phyloP scores from a whole-genome alignment of 2,113 vertebrate genomes.

The Aegotheles bennettii region DNA sequence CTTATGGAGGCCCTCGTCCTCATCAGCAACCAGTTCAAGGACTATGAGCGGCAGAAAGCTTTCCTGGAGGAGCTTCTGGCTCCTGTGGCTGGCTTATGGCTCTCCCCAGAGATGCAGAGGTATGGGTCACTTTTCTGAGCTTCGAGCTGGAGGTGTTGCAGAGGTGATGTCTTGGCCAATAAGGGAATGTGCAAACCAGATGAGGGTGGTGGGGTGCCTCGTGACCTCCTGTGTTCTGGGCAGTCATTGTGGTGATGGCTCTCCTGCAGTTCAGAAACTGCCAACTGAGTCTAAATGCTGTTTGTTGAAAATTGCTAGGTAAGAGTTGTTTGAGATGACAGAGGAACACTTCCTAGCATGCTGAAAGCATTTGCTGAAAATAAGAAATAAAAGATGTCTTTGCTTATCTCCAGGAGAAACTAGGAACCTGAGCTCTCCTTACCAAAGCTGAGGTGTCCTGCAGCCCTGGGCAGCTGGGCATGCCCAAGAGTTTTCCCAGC shows the following conservation, averaged over 20 bases:
- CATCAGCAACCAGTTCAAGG: slow-evolving; percentile 95
- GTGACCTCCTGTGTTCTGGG: background rate
- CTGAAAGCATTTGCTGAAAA: background rate
- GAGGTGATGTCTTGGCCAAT: rapidly evolving
- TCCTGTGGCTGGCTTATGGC: slow-evolving; percentile 84
- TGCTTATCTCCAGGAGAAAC: background rate
- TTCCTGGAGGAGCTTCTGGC: slow-evolving; percentile 91
- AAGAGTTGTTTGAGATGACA: background rate
- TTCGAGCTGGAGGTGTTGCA: background rate
- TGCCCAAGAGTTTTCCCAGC: background rate
- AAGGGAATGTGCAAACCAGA: background rate
- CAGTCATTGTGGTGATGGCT: background rate
- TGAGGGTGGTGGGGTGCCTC: background rate
- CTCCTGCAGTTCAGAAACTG: background rate
- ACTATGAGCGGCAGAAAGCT: slow-evolving; percentile 87
- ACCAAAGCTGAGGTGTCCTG: background rate
- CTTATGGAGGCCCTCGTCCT: slow-evolving; percentile 94
- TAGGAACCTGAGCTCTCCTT: background rate
- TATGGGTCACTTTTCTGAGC: slow-evolving; percentile 27
- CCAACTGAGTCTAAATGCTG: background rate
- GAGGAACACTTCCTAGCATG: background rate
- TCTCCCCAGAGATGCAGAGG: slow-evolving; percentile 89
- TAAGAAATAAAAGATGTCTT: background rate
- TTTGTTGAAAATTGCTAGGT: background rate
- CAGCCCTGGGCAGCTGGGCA: background rate